Conservation (phyloP, 2,888 invertebrate species). For the Ernsta delagoae region DNA sequence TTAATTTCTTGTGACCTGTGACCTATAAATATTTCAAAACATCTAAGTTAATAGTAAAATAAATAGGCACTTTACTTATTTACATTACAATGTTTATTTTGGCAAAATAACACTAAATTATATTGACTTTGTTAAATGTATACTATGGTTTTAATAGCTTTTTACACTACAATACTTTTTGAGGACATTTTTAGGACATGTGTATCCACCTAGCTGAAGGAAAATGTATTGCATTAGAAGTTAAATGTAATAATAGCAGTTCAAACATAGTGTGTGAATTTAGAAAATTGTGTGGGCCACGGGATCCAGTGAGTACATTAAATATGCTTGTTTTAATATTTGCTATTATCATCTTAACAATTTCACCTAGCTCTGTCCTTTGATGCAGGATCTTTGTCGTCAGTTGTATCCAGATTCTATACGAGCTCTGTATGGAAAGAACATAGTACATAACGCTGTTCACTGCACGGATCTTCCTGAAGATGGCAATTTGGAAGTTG, state of each 20-base stretch:
- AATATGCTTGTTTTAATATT: no score
- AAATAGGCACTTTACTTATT: no score
- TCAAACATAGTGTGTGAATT: constrained; percentile 87
- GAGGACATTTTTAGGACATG: constrained; percentile 86
- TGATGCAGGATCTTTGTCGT: constrained; percentile 66
- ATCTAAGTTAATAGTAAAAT: no score
- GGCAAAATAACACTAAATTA: no score
- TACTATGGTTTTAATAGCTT: not conserved
- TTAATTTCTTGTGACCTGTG: no score
- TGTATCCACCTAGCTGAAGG: constrained; percentile 93
- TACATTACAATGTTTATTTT: no score
- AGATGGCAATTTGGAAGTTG: constrained; percentile 92
- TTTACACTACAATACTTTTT: not conserved
- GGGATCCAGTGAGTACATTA: constrained; percentile 85
- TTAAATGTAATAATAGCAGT: constrained; percentile 83
- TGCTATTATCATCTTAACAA: not conserved
- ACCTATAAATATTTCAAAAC: no score
- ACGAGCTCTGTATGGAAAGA: constrained; percentile 92
- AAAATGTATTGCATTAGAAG: constrained; percentile 93
- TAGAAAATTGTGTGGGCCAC: constrained; percentile 93
- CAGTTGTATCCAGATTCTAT: constrained; percentile 92
- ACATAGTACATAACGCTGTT: constrained; percentile 92
- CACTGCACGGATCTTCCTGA: constrained; percentile 97
- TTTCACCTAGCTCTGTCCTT: not conserved
- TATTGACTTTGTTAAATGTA: no score